These are phyloP conservation scores for Spilarctia lutea DNA, from an alignment of 2,888 invertebrate species.

Conservation along the genomic window DNA sequence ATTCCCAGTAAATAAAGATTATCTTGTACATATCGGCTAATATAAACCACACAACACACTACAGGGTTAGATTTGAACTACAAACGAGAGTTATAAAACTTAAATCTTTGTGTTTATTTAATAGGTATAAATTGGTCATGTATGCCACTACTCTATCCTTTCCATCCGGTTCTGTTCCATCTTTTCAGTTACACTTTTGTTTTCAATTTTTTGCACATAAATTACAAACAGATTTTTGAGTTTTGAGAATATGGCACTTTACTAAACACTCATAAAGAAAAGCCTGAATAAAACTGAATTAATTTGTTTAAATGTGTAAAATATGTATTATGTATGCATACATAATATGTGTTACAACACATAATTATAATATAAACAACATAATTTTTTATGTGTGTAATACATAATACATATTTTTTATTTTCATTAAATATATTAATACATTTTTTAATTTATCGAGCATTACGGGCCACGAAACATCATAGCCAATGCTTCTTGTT, in stretches of 20 bases:
- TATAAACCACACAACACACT: not conserved
- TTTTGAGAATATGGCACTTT: not conserved
- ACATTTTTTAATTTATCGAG: not conserved
- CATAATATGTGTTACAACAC: too few relatives aligned
- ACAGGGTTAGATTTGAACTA: not conserved
- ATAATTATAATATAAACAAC: too few relatives aligned
- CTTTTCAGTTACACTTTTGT: too few relatives aligned
- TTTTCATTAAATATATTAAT: not conserved
- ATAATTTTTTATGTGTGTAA: too few relatives aligned
- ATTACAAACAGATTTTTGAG: too few relatives aligned
- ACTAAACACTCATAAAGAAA: not conserved
- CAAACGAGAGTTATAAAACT: not conserved
- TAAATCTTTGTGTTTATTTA: not conserved
- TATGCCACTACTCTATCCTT: too few relatives aligned
- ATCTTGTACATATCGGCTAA: slow-evolving; percentile 28
- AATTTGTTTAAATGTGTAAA: too few relatives aligned
- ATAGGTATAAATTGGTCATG: not conserved
- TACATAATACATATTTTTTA: not conserved
- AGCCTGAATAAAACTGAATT: not conserved
- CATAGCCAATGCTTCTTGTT: too few relatives aligned
- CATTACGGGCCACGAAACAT: too few relatives aligned
- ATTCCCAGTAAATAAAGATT: slow-evolving; percentile 41
- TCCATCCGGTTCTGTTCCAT: too few relatives aligned
- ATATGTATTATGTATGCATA: too few relatives aligned
- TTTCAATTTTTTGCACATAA: too few relatives aligned